Evolutionary conservation across 2,888 invertebrate species (phyloP).

Genomic region (Leptinotarsa peninsularis): DNA sequence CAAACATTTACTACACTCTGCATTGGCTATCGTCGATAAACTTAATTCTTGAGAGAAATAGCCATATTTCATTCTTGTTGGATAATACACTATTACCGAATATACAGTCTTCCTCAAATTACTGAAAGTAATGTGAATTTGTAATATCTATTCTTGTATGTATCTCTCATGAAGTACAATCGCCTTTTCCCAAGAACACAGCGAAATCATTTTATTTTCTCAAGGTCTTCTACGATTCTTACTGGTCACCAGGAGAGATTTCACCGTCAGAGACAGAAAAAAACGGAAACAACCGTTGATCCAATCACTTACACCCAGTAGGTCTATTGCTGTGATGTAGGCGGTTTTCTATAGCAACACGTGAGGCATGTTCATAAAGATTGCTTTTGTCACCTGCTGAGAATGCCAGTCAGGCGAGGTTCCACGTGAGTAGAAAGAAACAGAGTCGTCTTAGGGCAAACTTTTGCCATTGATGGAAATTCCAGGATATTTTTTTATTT

Average conservation of each 20-base stretch:
- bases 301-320: not conserved
- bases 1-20: no score
- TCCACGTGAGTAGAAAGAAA: constrained; percentile 50
- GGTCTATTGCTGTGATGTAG: not conserved
- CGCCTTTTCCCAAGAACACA: not conserved
- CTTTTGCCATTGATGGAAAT: not conserved
- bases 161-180: not conserved
- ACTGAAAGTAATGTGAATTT: no score
- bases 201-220: not conserved
- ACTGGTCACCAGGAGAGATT: not conserved
- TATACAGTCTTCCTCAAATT: no score
- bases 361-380: constrained; percentile 47
- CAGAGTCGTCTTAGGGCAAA: not conserved
- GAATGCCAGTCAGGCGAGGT: constrained; percentile 56
- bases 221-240: not conserved
- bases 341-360: constrained; percentile 40
- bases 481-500: not conserved
- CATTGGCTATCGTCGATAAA: no score
- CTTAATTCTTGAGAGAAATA: no score
- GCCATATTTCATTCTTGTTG: no score
- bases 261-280: not conserved
- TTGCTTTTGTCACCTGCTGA: constrained; percentile 50
- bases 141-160: no score
- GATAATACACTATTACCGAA: no score
- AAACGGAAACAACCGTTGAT: not conserved